Conservation (phyloP, 2,888 invertebrate species). For the Ochropacha duplaris region DNA sequence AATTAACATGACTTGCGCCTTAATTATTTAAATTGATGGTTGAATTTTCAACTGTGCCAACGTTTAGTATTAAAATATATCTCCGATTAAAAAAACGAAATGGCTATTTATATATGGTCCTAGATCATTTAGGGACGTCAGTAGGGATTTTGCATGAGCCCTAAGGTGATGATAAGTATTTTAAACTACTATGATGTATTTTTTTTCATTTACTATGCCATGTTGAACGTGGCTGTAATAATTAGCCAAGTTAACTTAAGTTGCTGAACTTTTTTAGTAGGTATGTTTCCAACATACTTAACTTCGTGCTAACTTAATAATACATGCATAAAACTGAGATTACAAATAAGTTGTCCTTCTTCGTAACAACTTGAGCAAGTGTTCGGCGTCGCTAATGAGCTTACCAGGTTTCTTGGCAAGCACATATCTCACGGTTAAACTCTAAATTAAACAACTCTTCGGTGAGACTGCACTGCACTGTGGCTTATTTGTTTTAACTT, state of each 20-base stretch:
- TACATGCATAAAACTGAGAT: not conserved
- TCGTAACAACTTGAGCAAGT: constrained; percentile 15
- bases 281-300: not conserved
- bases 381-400: constrained; percentile 61
- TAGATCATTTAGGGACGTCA: too few species aligned
- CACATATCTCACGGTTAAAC: constrained; percentile 58
- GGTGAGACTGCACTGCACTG: constrained; percentile 25
- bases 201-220: not conserved
- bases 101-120: too few species aligned
- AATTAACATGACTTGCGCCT: not conserved
- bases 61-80: too few species aligned
- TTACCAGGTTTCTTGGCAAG: constrained; percentile 60
- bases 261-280: not conserved
- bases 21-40: not conserved
- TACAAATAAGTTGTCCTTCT: not conserved
- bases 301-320: not conserved
- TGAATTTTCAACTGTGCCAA: too few species aligned
- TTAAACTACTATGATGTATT: too few species aligned
- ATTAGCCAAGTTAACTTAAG: not conserved
- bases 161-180: too few species aligned
- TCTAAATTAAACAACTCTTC: constrained; percentile 47
- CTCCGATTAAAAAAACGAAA: too few species aligned
- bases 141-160: too few species aligned
- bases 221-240: not conserved
- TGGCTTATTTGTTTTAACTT: constrained; percentile 21